Percentiles rank a stretch among this genome's conserved stretches.
phyloP scores from a whole-genome alignment of 2,797 vertebrate genomes.

The Pseudochaenichthys georgianus region DNA sequence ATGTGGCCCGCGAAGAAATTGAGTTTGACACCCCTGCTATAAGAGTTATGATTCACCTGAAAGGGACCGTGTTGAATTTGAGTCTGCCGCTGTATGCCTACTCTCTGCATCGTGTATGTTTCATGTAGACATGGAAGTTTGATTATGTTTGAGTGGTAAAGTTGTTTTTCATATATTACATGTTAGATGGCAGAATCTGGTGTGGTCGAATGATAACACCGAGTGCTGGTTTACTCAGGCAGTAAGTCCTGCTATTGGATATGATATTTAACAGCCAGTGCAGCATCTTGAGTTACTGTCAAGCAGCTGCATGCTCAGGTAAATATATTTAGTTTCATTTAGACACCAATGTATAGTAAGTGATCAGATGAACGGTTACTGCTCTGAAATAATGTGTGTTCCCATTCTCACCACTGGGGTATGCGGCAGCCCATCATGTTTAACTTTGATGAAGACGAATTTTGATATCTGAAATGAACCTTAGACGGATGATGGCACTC shows the following conservation, averaged over 20 bases:
- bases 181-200: constrained; percentile 12
- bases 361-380: background rate
- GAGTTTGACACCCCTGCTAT: background rate
- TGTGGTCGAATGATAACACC: no score
- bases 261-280: background rate
- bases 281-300: background rate
- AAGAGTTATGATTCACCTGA: constrained; percentile 1
- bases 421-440: no score
- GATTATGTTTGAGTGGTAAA: constrained; percentile 21
- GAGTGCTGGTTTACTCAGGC: background rate
- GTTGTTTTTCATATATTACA: constrained; percentile 18
- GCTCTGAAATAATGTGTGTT: background rate
- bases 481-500: no score
- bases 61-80: background rate
- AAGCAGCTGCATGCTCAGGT: background rate
- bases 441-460: background rate
- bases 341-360: background rate
- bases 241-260: constrained; percentile 5
- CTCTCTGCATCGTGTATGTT: constrained; percentile 13
- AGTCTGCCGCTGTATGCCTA: background rate
- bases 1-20: no score
- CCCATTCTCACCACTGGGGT: no score
- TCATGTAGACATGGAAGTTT: constrained; percentile 23
- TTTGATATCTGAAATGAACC: background rate
- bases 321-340: background rate